Evolutionary conservation across 2,113 vertebrate species (phyloP), one percentile per base, ranked within the genome.

Genomic region (Pitta sordida): DNA sequence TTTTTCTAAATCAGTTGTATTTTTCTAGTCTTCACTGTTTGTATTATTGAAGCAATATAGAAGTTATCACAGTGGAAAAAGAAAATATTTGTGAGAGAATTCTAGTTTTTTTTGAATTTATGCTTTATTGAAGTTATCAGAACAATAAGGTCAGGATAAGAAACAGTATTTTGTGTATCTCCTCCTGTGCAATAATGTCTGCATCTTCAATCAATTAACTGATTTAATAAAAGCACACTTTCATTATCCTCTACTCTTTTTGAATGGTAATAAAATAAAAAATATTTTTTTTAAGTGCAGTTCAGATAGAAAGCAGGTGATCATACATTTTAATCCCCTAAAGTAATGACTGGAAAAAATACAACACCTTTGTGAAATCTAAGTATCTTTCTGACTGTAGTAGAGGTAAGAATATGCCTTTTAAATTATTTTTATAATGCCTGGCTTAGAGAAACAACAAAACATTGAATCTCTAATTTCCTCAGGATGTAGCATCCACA

Each of bases 211-310:
- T 71, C 78, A 83, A 29, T 26, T 44, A 53, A 9, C 23, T 67
- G 36, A 73, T 52, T 48, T 44, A 51, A 8, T 62, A 32, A 83
- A 79, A 63, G 24, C 76, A 4, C 34, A 29, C 75, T 79, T 76
- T 94, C 17, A 15, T 36, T 85, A 67, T 43, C 17, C 15, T 63
- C 56, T 34, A 9, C 14, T 37, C 15, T 59, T 62, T 87, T 23
- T 76, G 37, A 91, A 51, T 5, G 3, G 22, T 44, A 43, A 80
- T 56, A 37, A 80, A 62, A 67, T 29, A 13, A 59, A 65, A 74
- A 34, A 2, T 8, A 6, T 1, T 5, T 49, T 30, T 39, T 7
- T 0, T 7, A 29, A 71, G 52, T 13, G 1, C 20, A 29, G 11
- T 62, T 90, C 41, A 39, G 15, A 17, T 46, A 69, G 64, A 94